These are phyloP conservation scores for Ptychadena robeensis DNA, from an alignment of 2,797 vertebrate genomes.

Conservation along the genomic window DNA sequence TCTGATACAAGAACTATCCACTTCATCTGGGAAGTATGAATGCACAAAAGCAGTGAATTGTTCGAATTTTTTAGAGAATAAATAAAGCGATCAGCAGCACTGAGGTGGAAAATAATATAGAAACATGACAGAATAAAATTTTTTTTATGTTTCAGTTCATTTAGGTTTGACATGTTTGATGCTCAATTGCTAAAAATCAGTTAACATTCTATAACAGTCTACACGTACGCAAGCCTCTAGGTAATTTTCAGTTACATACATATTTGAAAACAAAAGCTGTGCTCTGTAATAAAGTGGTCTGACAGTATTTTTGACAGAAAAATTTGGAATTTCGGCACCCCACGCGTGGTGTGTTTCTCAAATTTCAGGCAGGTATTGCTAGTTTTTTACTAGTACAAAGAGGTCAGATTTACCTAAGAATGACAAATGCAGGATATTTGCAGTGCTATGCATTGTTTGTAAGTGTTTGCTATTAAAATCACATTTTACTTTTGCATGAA, in stretches of 20 bases:
- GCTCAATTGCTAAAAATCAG: background rate
- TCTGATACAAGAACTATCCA: too few relatives aligned
- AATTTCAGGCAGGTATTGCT: constrained; percentile 22
- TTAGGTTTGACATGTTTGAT: background rate
- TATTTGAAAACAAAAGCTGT: constrained; percentile 10
- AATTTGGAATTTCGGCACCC: constrained; percentile 6
- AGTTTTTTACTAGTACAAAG: background rate
- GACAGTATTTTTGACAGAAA: background rate
- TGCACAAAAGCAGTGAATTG: too few relatives aligned
- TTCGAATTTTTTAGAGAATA: too few relatives aligned
- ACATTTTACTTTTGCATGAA: too few relatives aligned
- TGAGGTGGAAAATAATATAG: too few relatives aligned
- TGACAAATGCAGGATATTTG: too few relatives aligned
- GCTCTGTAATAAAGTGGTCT: background rate
- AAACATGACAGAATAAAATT: too few relatives aligned
- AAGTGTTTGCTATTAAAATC: too few relatives aligned
- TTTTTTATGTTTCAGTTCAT: background rate
- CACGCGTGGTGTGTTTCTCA: background rate
- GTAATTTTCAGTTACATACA: background rate
- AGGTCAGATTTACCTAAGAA: too few relatives aligned
- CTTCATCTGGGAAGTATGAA: too few relatives aligned
- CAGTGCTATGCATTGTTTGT: too few relatives aligned
- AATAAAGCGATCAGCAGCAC: too few relatives aligned
- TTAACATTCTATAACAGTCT: background rate
- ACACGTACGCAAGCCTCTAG: background rate